These are phyloP conservation scores for Pituophis catenifer DNA, from an alignment of 2,113 vertebrate genomes.

Conservation along the genomic window DNA sequence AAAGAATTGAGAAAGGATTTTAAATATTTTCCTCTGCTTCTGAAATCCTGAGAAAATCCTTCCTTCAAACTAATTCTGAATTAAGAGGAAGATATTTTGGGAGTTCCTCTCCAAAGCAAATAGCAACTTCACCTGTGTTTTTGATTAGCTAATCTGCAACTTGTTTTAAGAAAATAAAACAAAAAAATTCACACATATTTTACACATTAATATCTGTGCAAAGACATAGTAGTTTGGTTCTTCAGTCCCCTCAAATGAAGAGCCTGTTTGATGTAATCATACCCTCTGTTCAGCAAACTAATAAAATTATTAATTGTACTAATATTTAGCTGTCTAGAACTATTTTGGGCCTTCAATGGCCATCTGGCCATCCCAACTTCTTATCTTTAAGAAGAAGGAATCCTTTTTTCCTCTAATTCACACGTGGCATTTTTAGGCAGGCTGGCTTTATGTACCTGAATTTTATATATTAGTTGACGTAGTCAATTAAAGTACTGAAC, in stretches of 20 bases:
- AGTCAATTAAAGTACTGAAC: conserved; percentile 1
- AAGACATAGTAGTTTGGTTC: neutral
- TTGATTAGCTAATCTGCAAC: neutral
- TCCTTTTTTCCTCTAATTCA: neutral
- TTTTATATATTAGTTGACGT: neutral
- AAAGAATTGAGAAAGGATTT: neutral
- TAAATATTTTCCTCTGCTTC: neutral
- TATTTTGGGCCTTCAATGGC: neutral
- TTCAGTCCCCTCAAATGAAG: neutral
- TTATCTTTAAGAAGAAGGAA: neutral
- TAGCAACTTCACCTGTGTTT: neutral
- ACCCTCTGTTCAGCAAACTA: neutral
- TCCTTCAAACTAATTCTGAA: neutral
- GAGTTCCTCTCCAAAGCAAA: neutral
- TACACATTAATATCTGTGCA: neutral
- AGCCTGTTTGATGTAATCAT: neutral
- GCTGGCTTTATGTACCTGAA: neutral
- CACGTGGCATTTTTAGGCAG: neutral
- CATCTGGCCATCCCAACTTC: neutral
- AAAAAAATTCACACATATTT: neutral
- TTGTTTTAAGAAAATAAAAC: neutral
- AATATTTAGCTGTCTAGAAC: neutral
- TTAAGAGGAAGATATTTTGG: neutral
- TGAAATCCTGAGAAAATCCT: neutral
- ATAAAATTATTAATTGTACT: neutral